Base-by-base conservation (phyloP, 37 sponge, comb jelly and placozoan genomes). In the Chondrilla cf. caribensis region DNA sequence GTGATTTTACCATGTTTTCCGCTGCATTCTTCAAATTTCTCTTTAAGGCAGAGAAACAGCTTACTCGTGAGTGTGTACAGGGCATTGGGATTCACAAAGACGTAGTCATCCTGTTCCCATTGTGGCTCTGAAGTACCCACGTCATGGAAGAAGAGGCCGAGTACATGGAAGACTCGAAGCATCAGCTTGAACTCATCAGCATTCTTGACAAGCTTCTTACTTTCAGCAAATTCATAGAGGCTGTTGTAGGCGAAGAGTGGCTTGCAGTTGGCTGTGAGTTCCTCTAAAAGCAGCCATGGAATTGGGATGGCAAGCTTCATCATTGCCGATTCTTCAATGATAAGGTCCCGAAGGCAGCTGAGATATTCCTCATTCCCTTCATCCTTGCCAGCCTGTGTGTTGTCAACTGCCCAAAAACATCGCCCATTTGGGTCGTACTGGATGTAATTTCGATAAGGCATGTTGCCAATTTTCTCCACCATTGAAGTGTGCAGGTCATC, bases 371-470 rank as follows among this genome's bases (percentile, higher is more conserved):
- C 76, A 36, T 17, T 42, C 9, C 40, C 44, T 40, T 37, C 76
- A 73, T 32, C 41, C 25, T 39, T 40, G 41, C 76, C 76, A 39
- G 76, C 76, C 76, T 73, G 31, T 4, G 76, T 73, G 76, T 73
- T 73, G 76, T 73, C 76, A 39, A 73, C 76, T 40, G 76, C 41
- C 76, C 76, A 73, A 43, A 73, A 73, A 24, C 44, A 73, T 17
- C 76, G 38, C 22, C 44, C 76, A 1, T 40, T 73, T 73, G 76
- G 19, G 44, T 73, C 76, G 40, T 73, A 73, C 8, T 21, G 44
- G 2, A 73, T 37, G 36, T 39, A 73, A 15, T n/a, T 24, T 19
- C 24, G 25, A 15, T 73, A 73, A 21, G 76, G 76, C 41, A 36
- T 73, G 43, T 73, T 40, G 15, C 24, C 21, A 11, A 40, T 43